Evolutionary conservation across 1,140 invertebrate genomes (phyloP), one percentile per base, ranked within the genome.

Genomic region (Gonioctena quinquepunctata): DNA sequence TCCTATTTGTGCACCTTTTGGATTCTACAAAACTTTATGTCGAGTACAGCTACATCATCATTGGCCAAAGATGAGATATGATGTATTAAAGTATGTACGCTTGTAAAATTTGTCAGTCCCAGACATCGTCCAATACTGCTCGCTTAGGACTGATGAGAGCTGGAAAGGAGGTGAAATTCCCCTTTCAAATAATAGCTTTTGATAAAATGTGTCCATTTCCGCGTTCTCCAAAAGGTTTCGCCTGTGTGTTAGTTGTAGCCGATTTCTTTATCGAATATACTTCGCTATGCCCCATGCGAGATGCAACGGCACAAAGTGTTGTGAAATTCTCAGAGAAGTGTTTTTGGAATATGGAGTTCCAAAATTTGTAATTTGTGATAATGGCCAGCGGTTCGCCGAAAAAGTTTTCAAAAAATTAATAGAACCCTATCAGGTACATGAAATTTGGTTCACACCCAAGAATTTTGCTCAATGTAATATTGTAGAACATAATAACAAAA

Each of bases 361-460:
- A n/a, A 6, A 42, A n/a, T 7, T 42, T 42, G n/a, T 42, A 6
- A 42, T 42, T 42, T 6, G 6, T 7, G 33, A 42, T 42, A 42
- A 42, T 42, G 33, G n/a, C 33, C 6, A 6, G 6, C 33, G n/a
- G n/a, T 42, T 42, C n/a, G 33, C 33, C 6, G 33, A 54, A 60
- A 63, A 48, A 22, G 52, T 71, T 4, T 78, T 80, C 42, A 49
- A 73, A 21, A 57, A 68, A 3, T 68, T 77, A 25, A 25, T 23
- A 16, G 18, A 54, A 23, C 18, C 49, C 13, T 54, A 66, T 54
- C 11, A 68, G 21, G 66, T 68, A n/a, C n/a, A n/a, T 13, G 52
- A 69, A 13, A 62, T 69, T 6, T 69, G 67, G 59, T 69, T 62
- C 18, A 50, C 25, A 13, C 25, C 67, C 4, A 61, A 19, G 19